Conservation (phyloP, 1,140 invertebrate genomes). For the Calliphora vicina region DNA sequence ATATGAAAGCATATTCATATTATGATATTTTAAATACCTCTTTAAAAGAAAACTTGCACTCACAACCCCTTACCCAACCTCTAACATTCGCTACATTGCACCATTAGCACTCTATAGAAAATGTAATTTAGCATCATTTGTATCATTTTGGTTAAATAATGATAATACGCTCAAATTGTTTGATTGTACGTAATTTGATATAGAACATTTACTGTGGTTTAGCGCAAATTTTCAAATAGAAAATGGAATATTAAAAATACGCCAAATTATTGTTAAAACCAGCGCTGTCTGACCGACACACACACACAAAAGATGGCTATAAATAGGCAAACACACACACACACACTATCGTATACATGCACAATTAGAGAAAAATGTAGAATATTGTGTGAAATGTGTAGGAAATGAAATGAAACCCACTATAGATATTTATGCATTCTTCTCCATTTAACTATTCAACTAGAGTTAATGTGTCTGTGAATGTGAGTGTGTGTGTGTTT, state of each 20-base stretch:
- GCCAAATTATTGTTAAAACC: neutral
- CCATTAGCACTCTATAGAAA: neutral
- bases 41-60: too few species aligned
- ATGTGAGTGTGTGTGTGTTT: too few species aligned
- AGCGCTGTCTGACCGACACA: neutral
- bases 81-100: neutral
- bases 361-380: too few species aligned
- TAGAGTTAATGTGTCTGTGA: neutral
- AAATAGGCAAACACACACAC: neutral
- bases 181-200: neutral
- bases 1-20: too few species aligned
- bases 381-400: too few species aligned
- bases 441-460: neutral
- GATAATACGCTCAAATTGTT: neutral
- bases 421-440: neutral
- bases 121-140: neutral
- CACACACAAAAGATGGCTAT: too few species aligned
- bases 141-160: neutral
- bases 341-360: too few species aligned
- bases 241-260: neutral
- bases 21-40: too few species aligned
- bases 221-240: neutral
- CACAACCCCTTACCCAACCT: neutral
- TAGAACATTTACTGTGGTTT: neutral
- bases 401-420: neutral